Evolutionary conservation across 2,797 vertebrate species (phyloP), one percentile per base, ranked within the genome.

Genomic region (Phrynocephalus guinanensis): DNA sequence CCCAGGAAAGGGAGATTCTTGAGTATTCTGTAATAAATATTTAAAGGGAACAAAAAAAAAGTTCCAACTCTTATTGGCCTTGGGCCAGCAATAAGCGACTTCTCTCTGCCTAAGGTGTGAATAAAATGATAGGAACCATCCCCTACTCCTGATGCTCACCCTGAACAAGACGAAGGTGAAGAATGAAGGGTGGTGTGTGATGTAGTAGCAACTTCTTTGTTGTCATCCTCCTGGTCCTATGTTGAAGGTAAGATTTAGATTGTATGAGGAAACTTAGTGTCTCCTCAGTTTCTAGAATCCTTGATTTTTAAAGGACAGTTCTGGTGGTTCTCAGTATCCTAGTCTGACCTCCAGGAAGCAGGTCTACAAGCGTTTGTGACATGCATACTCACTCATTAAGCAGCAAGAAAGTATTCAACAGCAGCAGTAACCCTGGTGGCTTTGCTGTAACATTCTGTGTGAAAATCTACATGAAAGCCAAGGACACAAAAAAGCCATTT

Each of bases 391-490:
- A 72, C 16, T 81, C 11, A 81, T 79, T 52, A 68, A 83, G 33
- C 18, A 60, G 68, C 5, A 63, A 63, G 60, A 63, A 63, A 66
- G 52, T n/a, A 81, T 79, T 52, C 60, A 83, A 28, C 18, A 60
- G 68, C 5, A 63, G 52, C 11, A 79, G 56, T 78, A 85, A 33
- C 28, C 16, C 16, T 16, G 26, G 22, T 28, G 72, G 24, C 5
- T 87, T 82, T 81, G 76, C 48, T 85, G 16, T 67, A 83, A 30
- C 10, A 30, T 75, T 16, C 26, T 72, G 8, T 60, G n/a, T 50
- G 38, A 85, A 82, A 52, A 10, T 22, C 30, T 82, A 73, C 18
- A 38, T 78, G 73, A 85, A 60, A 88, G 48, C 66, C 60, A 86
- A 48, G 30, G 30, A 63, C 3, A 30, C 76, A 67, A 82, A 66